These are phyloP conservation scores for Ophion ventricosus DNA, from an alignment of 2,888 invertebrate species.

Conservation along the genomic window DNA sequence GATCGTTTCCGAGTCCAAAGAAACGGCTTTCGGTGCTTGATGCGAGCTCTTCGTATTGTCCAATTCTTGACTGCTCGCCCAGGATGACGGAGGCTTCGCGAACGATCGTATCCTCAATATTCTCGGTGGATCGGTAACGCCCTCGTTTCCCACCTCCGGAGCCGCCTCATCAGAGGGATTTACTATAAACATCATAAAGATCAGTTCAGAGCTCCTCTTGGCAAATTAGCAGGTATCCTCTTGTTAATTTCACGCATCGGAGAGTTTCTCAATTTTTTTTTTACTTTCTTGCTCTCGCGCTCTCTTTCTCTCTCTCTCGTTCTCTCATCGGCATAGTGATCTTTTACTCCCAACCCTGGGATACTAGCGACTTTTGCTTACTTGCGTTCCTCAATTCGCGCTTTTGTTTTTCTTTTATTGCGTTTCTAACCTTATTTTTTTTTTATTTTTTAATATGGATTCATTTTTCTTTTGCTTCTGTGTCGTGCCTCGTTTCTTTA, in stretches of 20 bases:
- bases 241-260: not conserved
- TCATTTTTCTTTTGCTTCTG: too few relatives aligned
- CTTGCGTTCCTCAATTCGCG: too few relatives aligned
- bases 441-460: too few relatives aligned
- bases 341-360: too few relatives aligned
- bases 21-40: not conserved
- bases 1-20: slow-evolving; percentile 22
- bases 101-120: slow-evolving; percentile 76
- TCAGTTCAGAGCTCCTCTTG: slow-evolving; percentile 4
- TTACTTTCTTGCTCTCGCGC: not conserved
- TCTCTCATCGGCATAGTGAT: too few relatives aligned
- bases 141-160: slow-evolving; percentile 41
- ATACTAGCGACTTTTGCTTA: too few relatives aligned
- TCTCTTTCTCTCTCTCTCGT: not conserved
- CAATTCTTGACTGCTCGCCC: slow-evolving; percentile 72
- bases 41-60: not conserved
- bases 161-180: slow-evolving; percentile 29
- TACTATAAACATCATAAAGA: slow-evolving; percentile 34
- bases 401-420: too few relatives aligned
- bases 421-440: too few relatives aligned
- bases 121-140: slow-evolving; percentile 59
- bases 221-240: not conserved
- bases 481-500: too few relatives aligned
- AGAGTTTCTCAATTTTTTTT: not conserved
- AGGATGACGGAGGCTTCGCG: slow-evolving; percentile 77